phyloP scores from a whole-genome alignment of 2,797 vertebrate genomes.

The Nothura maculosa region DNA sequence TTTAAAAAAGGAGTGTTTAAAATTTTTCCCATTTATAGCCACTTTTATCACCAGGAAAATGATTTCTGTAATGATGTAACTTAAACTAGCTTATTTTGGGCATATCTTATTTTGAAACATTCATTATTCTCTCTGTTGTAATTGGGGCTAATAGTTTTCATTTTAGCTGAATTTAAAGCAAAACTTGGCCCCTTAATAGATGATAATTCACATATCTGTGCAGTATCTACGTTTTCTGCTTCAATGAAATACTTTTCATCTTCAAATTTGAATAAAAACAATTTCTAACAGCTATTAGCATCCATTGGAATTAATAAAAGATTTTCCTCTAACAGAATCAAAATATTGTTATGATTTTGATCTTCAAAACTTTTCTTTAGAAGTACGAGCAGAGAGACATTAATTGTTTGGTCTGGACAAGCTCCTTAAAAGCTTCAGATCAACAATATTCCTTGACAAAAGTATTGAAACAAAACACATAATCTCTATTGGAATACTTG shows the following conservation, averaged over 20 bases:
- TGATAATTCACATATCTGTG: background rate
- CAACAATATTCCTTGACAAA: background rate
- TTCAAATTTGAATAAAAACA: background rate
- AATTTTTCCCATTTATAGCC: background rate
- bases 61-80: background rate
- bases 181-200: background rate
- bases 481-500: background rate
- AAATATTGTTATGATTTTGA: background rate
- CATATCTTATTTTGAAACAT: background rate
- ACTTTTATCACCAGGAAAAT: background rate
- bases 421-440: constrained; percentile 41
- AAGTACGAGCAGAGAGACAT: background rate
- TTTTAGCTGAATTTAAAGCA: background rate
- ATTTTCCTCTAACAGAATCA: background rate
- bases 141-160: background rate
- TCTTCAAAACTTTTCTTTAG: constrained; percentile 30
- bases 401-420: constrained; percentile 45
- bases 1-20: background rate
- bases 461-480: background rate
- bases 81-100: background rate
- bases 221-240: background rate
- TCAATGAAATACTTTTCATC: background rate
- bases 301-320: background rate
- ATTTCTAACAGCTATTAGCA: background rate
- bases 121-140: background rate